Base-by-base conservation (phyloP, 2,113 vertebrate genomes). In the Sander lucioperca region DNA sequence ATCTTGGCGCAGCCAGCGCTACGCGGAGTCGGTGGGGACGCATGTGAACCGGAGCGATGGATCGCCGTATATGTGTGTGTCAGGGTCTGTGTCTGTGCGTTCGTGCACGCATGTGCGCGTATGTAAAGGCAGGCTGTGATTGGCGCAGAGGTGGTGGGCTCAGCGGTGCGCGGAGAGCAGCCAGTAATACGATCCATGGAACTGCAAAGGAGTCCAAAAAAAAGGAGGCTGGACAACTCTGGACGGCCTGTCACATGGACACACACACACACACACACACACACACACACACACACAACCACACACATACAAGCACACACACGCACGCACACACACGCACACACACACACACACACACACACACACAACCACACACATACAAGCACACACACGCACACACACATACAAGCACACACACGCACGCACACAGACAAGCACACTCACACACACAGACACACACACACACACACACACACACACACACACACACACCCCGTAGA, bases 81-180 rank as follows among this genome's bases (percentile, higher is more conserved):
- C 68, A 6, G 70, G 10, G 80, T 57, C 30, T 5, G 62, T 18
- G 58, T 48, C 77, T 50, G 67, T 82, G 78, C 25, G 50, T 77
- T 23, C 33, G 80, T 68, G 85, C 69, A 48, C 83, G 77, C 61
- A 21, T 83, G 89, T 77, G 87, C 43, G 73, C 67, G 64, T 14
- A 67, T 67, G 72, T 78, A 62, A 51, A 66, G 78, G 57, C 54
- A 6, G 77, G 81, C 84, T 90, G 84, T 85, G 90, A 94, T 93
- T 93, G 92, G 91, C 69, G 91, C 86, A 86, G 74, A 83, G 82
- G 58, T 76, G 73, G 90, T 93, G 92, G 88, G 92, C 88, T 91
- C 92, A 93, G 90, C 83, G 61, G 82, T 82, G 88, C 85, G 56
- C 65, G 69, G 77, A 87, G 77, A 91, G 82, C 77, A 88, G 77